Evolutionary conservation across 2,888 invertebrate species (phyloP).

Genomic region (Drosophila eohydei): DNA sequence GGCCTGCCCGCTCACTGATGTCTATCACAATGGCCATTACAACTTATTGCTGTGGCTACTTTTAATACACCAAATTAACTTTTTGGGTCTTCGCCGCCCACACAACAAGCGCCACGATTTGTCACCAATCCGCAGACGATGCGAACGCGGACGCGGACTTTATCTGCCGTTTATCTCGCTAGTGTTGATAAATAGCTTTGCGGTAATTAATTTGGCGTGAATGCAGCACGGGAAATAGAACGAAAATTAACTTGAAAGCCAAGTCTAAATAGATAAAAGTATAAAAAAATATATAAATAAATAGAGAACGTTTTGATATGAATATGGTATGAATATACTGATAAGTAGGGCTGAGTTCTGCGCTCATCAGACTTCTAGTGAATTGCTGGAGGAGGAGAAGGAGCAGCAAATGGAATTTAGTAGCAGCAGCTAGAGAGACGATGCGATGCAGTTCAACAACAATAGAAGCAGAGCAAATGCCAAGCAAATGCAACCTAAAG

Average conservation of each 20-base stretch:
- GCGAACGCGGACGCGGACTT: slow-evolving; percentile 57
- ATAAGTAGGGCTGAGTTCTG: too few relatives aligned
- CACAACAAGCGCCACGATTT: slow-evolving; percentile 35
- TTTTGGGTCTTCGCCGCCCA: slow-evolving; percentile 23
- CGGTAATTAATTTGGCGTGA: slow-evolving; percentile 73
- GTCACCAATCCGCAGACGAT: slow-evolving; percentile 41
- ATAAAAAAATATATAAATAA: neutral
- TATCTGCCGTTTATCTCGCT: slow-evolving; percentile 69
- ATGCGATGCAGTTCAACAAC: too few relatives aligned
- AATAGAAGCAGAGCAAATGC: too few relatives aligned
- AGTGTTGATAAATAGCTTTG: slow-evolving; percentile 70
- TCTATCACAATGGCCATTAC: slow-evolving; percentile 66
- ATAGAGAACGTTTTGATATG: too few relatives aligned
- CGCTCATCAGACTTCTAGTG: too few relatives aligned
- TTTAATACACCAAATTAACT: slow-evolving; percentile 77
- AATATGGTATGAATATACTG: too few relatives aligned
- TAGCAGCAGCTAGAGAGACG: too few relatives aligned
- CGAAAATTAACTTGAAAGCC: slow-evolving; percentile 3
- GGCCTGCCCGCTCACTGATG: slow-evolving; percentile 39
- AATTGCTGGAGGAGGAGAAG: too few relatives aligned
- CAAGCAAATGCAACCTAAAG: too few relatives aligned
- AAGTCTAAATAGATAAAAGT: neutral
- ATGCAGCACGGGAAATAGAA: slow-evolving; percentile 51
- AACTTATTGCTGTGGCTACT: slow-evolving; percentile 73
- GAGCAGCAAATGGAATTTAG: too few relatives aligned